phyloP scores from a whole-genome alignment of 2,113 vertebrate genomes.

The Pedionomus torquatus region DNA sequence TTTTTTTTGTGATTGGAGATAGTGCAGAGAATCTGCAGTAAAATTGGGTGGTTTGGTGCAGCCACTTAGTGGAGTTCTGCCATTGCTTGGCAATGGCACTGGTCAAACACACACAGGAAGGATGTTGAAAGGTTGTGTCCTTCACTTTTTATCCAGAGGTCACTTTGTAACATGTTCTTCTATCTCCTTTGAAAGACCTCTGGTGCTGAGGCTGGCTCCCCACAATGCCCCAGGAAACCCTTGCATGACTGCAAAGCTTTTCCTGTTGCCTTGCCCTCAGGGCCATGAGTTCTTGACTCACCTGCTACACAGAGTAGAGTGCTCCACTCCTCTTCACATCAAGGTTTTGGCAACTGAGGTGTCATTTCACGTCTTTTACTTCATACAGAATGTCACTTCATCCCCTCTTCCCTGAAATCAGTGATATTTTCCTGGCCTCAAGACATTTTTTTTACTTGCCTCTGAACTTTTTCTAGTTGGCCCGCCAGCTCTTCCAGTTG shows the following conservation, averaged over 20 bases:
- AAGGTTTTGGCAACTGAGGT: not conserved
- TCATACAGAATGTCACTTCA: not conserved
- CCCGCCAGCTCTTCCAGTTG: not conserved
- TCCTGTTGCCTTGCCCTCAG: not conserved
- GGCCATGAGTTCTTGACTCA: fast-evolving
- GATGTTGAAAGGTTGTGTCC: not conserved
- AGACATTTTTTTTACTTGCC: not conserved
- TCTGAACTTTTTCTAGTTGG: not conserved
- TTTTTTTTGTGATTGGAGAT: fast-evolving
- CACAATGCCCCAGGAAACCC: not conserved
- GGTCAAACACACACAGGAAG: not conserved
- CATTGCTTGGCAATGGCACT: not conserved
- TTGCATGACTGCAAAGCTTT: not conserved
- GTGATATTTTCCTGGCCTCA: not conserved
- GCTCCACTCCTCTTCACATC: not conserved
- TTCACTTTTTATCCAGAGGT: not conserved
- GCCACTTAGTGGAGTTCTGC: not conserved
- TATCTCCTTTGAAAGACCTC: not conserved
- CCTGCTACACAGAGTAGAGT: not conserved
- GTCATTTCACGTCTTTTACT: not conserved
- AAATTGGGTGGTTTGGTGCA: not conserved
- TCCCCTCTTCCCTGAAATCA: not conserved
- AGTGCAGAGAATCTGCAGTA: not conserved
- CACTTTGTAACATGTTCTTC: not conserved
- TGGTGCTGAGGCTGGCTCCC: not conserved